Base-by-base conservation (phyloP, 1,140 invertebrate species). In the Agrilus planipennis region DNA sequence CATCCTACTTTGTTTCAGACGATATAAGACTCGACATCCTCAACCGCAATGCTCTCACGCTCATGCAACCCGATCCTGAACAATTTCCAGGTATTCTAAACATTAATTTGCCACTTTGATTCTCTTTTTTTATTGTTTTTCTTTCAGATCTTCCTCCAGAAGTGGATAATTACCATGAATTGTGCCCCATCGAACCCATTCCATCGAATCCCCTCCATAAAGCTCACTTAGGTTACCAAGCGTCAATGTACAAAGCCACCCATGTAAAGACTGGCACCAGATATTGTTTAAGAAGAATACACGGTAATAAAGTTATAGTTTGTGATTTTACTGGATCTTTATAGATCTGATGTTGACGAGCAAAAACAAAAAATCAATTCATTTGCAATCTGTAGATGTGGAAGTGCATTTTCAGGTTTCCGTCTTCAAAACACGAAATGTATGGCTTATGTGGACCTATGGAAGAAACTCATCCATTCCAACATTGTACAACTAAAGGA, bases 401-500 rank as follows among this genome's bases (percentile, higher is more conserved):
- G 12, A 27, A 27, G 12, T 9, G 12, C 7, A 27, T 12, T 52
- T 58, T 7, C 46, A 83, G 79, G 79, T 56, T 85, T 80, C 61
- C 73, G 85, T 11, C 64, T 89, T 37, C 76, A 80, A 42, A 87
- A 84, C 52, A 81, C 81, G 19, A 90, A 92, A 59, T 87, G 81
- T 59, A 83, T 89, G 67, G 69, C 81, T 6, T 60, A 87, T 35
- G 82, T 91, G 23, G 90, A 95, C 46, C 76, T 84, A 68, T 97
- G 93, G 92, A 92, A 92, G 59, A 84, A 89, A 62, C 67, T 96
- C 15, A 77, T 81, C 50, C 91, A 95, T 68, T 84, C 90, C 48
- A 95, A 95, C 72, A 75, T 96, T 44, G 87, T 95, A 28, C 79
- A 86, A 48, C 69, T 96, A 25, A 75, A 85, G 59, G 89, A 95